Evolutionary conservation across 2,113 vertebrate species (phyloP).

Genomic region (Paralichthys olivaceus): DNA sequence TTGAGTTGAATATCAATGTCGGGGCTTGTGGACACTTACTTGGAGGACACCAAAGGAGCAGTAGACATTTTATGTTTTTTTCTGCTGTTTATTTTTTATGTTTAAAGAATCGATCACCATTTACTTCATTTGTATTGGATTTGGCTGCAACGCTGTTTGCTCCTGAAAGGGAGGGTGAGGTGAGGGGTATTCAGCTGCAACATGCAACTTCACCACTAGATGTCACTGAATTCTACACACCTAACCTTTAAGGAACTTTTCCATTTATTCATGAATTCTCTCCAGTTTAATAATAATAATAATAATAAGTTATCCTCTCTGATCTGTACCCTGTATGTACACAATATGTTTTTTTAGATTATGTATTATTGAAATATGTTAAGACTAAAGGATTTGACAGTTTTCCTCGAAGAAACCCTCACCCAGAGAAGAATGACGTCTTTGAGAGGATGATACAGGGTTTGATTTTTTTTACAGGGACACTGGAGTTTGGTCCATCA

Average conservation of each 20-base stretch:
- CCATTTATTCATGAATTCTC: constrained; percentile 22
- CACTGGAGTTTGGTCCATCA: constrained; percentile 5
- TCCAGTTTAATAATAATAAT: constrained; percentile 4
- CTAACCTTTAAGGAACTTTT: constrained; percentile 8
- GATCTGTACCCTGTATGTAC: not conserved
- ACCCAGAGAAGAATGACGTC: not conserved
- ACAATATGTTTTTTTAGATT: not conserved
- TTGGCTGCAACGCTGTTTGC: too few relatives aligned
- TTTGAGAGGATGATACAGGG: not conserved
- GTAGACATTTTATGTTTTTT: too few relatives aligned
- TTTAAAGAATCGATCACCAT: too few relatives aligned
- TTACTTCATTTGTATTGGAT: too few relatives aligned
- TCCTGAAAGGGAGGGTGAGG: too few relatives aligned
- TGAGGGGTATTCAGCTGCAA: too few relatives aligned
- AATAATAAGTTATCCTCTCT: constrained; percentile 1
- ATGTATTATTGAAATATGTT: not conserved
- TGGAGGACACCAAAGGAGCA: too few relatives aligned
- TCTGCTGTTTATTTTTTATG: too few relatives aligned
- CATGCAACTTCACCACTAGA: too few relatives aligned
- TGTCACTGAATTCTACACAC: too few relatives aligned
- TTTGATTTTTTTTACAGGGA: not conserved
- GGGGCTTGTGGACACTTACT: too few relatives aligned
- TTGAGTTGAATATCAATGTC: too few relatives aligned
- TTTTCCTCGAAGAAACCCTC: not conserved
- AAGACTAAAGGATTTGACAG: not conserved